These are phyloP conservation scores for Silvanus unidentatus DNA, from an alignment of 2,888 invertebrate species.

Conservation along the genomic window DNA sequence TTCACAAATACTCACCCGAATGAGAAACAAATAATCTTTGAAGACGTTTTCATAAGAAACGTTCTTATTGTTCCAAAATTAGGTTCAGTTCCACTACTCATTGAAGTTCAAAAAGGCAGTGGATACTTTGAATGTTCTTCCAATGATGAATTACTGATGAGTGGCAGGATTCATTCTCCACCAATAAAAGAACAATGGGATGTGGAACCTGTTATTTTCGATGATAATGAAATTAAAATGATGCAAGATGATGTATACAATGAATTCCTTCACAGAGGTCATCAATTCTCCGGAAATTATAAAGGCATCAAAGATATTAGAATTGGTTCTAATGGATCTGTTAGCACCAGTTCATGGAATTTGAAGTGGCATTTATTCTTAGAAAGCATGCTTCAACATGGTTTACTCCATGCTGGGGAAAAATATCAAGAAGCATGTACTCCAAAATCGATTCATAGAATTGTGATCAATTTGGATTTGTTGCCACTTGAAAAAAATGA, in stretches of 20 bases:
- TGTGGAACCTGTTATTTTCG: slow-evolving; percentile 46
- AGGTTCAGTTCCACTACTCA: slow-evolving; percentile 41
- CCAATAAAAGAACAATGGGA: slow-evolving; percentile 54
- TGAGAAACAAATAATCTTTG: slow-evolving; percentile 31
- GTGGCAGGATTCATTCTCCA: slow-evolving; percentile 60
- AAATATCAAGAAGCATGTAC: slow-evolving; percentile 65
- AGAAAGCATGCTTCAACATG: slow-evolving; percentile 82
- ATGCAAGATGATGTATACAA: slow-evolving; percentile 63
- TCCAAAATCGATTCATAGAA: slow-evolving; percentile 56
- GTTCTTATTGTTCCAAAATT: slow-evolving; percentile 30
- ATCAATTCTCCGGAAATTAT: slow-evolving; percentile 46
- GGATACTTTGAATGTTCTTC: slow-evolving; percentile 43
- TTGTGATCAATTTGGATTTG: slow-evolving; percentile 43
- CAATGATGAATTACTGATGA: slow-evolving; percentile 62
- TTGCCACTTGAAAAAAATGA: slow-evolving; percentile 33
- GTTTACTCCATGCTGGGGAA: slow-evolving; percentile 56
- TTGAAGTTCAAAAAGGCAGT: slow-evolving; percentile 43
- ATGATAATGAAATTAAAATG: slow-evolving; percentile 49
- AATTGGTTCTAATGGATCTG: slow-evolving; percentile 39
- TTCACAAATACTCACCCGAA: slow-evolving; percentile 21
- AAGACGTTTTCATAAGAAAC: slow-evolving; percentile 34
- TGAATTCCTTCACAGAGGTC: slow-evolving; percentile 65
- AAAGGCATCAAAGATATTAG: slow-evolving; percentile 35
- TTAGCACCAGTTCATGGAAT: slow-evolving; percentile 31
- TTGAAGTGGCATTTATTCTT: slow-evolving; percentile 83